A percentile compares a stretch with the other conserved stretches of the same genome.
phyloP scores from a whole-genome alignment of 2,797 vertebrate species.

The Schizopygopsis malacanthus region DNA sequence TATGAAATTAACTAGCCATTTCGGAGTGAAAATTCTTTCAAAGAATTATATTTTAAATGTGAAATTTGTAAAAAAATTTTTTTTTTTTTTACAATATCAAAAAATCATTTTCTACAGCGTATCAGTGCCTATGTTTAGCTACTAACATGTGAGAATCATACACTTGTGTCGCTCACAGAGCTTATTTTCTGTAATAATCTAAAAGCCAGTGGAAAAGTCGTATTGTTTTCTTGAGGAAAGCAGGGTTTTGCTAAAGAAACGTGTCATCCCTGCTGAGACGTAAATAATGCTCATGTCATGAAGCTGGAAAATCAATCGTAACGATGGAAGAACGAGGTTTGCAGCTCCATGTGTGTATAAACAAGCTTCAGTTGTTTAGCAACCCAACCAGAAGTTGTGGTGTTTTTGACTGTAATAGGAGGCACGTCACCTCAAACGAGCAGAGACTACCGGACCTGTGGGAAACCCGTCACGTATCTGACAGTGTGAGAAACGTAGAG shows the following conservation, averaged over 20 bases:
- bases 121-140: no score
- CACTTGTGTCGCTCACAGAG: not conserved
- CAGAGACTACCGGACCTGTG: not conserved
- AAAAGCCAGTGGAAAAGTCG: not conserved
- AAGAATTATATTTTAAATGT: no score
- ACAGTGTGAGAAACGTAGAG: slow-evolving; percentile 46
- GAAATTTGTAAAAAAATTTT: no score
- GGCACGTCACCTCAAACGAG: not conserved
- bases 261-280: not conserved
- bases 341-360: not conserved
- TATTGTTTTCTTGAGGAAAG: not conserved
- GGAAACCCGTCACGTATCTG: slow-evolving; percentile 35
- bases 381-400: not conserved
- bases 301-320: not conserved
- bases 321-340: not conserved
- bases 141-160: not conserved
- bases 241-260: not conserved
- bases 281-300: not conserved
- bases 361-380: not conserved
- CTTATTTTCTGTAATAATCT: not conserved
- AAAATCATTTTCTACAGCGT: no score
- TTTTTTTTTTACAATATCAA: no score
- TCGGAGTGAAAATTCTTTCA: no score
- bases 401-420: not conserved
- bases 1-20: no score